Conservation (phyloP, 23 tunicate species). For the Clavelina lepadiformis region DNA sequence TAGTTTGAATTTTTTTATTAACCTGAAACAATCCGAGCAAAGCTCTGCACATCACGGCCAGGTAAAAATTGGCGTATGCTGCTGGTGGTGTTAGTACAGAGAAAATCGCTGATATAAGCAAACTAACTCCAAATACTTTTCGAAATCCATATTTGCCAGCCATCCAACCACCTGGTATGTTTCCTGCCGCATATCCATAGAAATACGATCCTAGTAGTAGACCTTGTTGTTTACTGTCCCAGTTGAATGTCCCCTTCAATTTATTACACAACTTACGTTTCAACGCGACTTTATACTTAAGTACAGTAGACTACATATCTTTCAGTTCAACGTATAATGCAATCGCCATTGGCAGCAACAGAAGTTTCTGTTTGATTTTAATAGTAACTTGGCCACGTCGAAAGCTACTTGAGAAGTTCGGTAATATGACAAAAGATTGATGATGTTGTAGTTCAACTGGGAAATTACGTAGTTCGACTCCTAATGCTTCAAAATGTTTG, state of each 20-base stretch:
- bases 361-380: no score
- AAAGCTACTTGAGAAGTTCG: no score
- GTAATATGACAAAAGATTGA: neutral
- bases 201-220: conserved; percentile 7
- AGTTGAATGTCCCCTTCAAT: neutral
- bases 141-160: conserved; percentile 4
- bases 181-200: conserved; percentile 15
- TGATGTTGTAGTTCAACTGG: no score
- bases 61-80: conserved; percentile 3
- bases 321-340: no score
- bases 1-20: neutral
- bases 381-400: no score
- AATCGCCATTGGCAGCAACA: no score
- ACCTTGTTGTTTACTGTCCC: conserved; percentile 4
- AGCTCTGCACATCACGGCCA: neutral
- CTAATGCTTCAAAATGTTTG: no score
- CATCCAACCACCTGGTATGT: conserved; percentile 7
- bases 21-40: conserved; percentile 8
- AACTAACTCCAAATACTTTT: neutral
- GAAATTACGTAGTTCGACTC: no score
- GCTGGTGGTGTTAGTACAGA: conserved; percentile 2
- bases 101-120: neutral
- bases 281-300: no score
- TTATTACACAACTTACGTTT: neutral
- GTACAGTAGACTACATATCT: no score